Evolutionary conservation across 2,797 vertebrate species (phyloP), one percentile per base, ranked within the genome.

Genomic region (Sebastes trivittatus): DNA sequence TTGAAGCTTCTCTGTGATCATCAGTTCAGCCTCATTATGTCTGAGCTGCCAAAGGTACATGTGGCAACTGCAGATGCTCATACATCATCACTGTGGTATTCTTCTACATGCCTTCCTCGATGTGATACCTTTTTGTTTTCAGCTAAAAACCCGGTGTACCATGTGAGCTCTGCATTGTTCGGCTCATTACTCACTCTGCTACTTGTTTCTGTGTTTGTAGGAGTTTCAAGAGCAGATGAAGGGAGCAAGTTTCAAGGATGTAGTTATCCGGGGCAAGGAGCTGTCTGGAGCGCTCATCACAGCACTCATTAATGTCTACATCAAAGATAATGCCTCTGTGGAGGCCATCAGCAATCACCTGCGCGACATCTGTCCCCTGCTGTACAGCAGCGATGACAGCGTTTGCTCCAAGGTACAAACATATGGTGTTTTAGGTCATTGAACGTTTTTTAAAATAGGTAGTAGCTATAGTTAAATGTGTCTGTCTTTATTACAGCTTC

Each of bases 1-100:
- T 99, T 98, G 98, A 99, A 98, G 80, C 95, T 99, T 65, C 96
- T 99, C 4, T 99, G 97, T 87, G 98, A 99, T 80, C 98, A 99
- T 88, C 97, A 98, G 32, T 98, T 99, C 90, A 96, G 95, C 91
- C 92, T 97, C 91, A 97, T 99, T 89, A 96, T 98, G 61, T 95
- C 97, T 27, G 98, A 98, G 78, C 96, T 99, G 88, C 98, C 97
- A 70, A 99, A 98, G 98, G 98, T 99, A 92, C 76, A 25, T 3
- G 18, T 72, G 49, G 67, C 75, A 58, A 42, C 25, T 14, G 54
- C 71, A 76, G 67, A 62, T 69, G 67, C 62, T 78, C 55, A 6
- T 25, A 13, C 11, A 27, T 59, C 66, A 66, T 59, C 52, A 5
- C 59, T 62, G 59, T 49, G 2, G 52, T 29, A 32, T 62, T 66